phyloP scores from a whole-genome alignment of 2,113 vertebrate genomes.

The Cranoglanis bouderius region DNA sequence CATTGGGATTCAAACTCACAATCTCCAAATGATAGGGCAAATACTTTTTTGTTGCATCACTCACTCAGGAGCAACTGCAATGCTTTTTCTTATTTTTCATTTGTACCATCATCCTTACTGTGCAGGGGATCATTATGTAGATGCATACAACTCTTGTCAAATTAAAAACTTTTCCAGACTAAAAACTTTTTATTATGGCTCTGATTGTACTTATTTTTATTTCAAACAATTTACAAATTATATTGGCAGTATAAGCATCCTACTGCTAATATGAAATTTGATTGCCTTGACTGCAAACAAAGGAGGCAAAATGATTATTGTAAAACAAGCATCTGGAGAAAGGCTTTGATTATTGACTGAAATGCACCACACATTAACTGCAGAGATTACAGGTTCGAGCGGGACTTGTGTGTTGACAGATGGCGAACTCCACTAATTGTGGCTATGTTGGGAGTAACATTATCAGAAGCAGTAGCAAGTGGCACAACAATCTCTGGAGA shows the following conservation, averaged over 20 bases:
- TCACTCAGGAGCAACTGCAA: no score
- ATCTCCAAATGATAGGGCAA: neutral
- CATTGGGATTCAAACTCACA: neutral
- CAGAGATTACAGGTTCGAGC: conserved; percentile 32
- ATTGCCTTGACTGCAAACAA: conserved; percentile 11
- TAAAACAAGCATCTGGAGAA: conserved; percentile 26
- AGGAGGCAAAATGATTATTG: neutral
- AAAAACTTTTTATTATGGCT: neutral
- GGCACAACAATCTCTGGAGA: conserved; percentile 33
- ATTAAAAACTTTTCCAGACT: neutral
- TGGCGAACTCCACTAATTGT: conserved; percentile 20
- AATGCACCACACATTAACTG: conserved; percentile 35
- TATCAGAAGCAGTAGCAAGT: conserved; percentile 38
- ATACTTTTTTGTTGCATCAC: no score
- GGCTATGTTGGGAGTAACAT: conserved; percentile 17
- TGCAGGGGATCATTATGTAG: no score
- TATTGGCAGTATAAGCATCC: neutral
- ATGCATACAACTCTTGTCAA: neutral
- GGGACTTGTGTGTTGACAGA: conserved; percentile 39
- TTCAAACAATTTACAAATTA: no score
- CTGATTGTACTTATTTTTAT: neutral
- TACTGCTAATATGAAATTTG: neutral
- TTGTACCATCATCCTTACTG: no score
- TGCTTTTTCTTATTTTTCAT: no score
- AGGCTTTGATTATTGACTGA: conserved; percentile 18